A percentile compares a stretch with the other conserved stretches of the same genome.
These are phyloP conservation scores for Lithobates sylvaticus DNA, from an alignment of 2,797 vertebrate genomes.

Conservation along the genomic window DNA sequence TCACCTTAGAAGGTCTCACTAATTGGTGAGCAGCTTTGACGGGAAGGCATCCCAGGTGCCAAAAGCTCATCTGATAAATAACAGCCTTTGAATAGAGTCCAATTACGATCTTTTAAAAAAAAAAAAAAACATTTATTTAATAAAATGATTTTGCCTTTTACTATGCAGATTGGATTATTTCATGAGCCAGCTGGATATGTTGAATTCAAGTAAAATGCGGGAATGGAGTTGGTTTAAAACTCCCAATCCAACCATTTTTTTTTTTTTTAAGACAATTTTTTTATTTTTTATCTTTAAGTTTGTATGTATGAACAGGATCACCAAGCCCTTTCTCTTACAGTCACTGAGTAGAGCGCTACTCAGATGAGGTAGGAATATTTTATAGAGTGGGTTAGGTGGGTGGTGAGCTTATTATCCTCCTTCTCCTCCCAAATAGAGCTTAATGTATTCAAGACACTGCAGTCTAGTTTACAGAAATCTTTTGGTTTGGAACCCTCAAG, in stretches of 20 bases:
- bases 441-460: not conserved
- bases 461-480: not conserved
- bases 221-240: not conserved
- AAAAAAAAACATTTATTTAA: not conserved
- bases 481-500: not conserved
- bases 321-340: too few relatives aligned
- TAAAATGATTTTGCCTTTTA: not conserved
- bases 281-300: too few relatives aligned
- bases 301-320: too few relatives aligned
- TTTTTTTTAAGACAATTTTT: too few relatives aligned
- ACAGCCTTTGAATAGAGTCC: not conserved
- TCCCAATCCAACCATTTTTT: not conserved
- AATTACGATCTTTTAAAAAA: not conserved
- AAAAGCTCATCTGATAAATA: slow-evolving; percentile 9
- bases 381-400: too few relatives aligned
- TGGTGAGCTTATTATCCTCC: too few relatives aligned
- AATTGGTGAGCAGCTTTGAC: slow-evolving; percentile 37
- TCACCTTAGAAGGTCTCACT: slow-evolving; percentile 15
- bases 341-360: too few relatives aligned
- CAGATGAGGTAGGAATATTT: too few relatives aligned
- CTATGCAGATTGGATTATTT: not conserved
- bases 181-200: not conserved
- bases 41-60: not conserved
- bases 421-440: too few relatives aligned
- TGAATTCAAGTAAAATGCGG: not conserved